Evolutionary conservation across 1,140 invertebrate species (phyloP).

Genomic region (Drosophila quadrilineata): DNA sequence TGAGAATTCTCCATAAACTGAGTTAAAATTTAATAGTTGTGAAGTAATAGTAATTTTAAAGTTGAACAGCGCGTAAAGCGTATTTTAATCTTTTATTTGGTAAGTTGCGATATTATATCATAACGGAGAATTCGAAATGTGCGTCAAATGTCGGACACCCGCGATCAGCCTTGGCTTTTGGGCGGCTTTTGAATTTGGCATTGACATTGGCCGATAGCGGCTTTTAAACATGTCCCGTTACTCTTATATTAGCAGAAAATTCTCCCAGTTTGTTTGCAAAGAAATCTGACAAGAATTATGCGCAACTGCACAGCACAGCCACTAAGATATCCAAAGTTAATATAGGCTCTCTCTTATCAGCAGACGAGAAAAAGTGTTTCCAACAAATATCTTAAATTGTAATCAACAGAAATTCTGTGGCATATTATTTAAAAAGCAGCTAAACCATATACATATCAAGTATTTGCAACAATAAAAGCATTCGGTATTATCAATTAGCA

Average conservation of each 20-base stretch:
- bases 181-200: slow-evolving; percentile 1
- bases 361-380: too few relatives aligned
- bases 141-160: not conserved
- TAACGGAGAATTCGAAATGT: too few relatives aligned
- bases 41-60: not conserved
- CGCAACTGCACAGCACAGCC: not conserved
- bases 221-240: not conserved
- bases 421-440: not conserved
- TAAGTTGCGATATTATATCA: too few relatives aligned
- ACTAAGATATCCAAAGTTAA: too few relatives aligned
- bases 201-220: not conserved
- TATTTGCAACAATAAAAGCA: slow-evolving; percentile 61
- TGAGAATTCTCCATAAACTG: not conserved
- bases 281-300: not conserved
- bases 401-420: not conserved
- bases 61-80: too few relatives aligned
- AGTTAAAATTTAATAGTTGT: not conserved
- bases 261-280: not conserved
- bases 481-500: slow-evolving; percentile 38
- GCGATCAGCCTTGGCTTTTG: not conserved
- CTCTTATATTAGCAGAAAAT: too few relatives aligned
- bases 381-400: too few relatives aligned
- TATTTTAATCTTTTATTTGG: too few relatives aligned
- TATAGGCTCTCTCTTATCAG: too few relatives aligned
- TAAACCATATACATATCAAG: slow-evolving; percentile 4